Evolutionary conservation across 2,113 vertebrate genomes (phyloP), one percentile per base, ranked within the genome.

Genomic region (Lutjanus erythropterus): DNA sequence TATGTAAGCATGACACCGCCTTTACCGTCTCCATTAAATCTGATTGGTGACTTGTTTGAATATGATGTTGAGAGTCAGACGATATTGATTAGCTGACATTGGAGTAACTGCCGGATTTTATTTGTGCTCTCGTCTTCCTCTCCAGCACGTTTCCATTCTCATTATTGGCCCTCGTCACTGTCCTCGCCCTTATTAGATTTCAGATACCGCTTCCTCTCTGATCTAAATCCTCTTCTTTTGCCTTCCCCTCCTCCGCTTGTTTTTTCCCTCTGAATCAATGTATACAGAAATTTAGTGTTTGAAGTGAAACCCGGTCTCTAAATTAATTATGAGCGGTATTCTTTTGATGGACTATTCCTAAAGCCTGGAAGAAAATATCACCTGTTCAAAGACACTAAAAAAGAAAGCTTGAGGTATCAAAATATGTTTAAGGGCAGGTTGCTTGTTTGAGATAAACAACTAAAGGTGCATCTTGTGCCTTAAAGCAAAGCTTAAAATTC

Each of bases 41-140:
- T 14, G 55, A 73, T 7, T 23, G 44, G 42, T 19, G 69, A 55
- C 31, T 46, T 47, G 9, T 70, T 37, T 44, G 49, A 47, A 50
- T 31, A 31, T 37, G 49, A 64, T 69, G 52, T 59, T n/a, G 8
- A 68, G 46, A 37, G n/a, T 88, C 56, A 42, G 42, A 41, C 49
- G 11, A 55, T 78, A 82, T 80, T 33, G 75, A 82, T 86, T 60
- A 23, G 53, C 69, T 58, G 80, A 68, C 71, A 61, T 6, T n/a
- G 60, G 35, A 27, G 50, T 46, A 53, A 27, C 5, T 47, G 4
- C 10, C 8, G 46, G 16, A 73, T 67, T 39, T 49, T 9, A 14
- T 71, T 41, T 55, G 27, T 37, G 4, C 49, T 64, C 44, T 39
- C 11, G 25, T 55, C 12, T 9, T 49, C 35, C 75, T 25, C 25